Evolutionary conservation across 2,113 vertebrate species (phyloP).

Genomic region (Actenoides hombroni): DNA sequence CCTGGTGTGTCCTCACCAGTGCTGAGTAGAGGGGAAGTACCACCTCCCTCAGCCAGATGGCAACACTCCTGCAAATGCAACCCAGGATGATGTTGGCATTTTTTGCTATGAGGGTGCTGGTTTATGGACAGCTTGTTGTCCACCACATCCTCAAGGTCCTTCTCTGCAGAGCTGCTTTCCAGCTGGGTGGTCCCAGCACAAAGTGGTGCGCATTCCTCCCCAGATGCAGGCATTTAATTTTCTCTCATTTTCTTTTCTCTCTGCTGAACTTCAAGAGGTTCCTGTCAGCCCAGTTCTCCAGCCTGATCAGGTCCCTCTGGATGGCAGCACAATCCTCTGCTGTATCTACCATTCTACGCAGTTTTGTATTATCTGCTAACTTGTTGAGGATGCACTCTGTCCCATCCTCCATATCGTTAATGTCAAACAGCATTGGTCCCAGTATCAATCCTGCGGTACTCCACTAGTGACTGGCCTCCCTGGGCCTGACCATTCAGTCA

Average conservation of each 20-base stretch:
- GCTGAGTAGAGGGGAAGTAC: neutral
- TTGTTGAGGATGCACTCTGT: neutral
- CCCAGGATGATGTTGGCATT: neutral
- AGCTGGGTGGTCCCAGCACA: neutral
- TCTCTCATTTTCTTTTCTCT: neutral
- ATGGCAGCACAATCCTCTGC: neutral
- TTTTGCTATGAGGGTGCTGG: neutral
- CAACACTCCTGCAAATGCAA: neutral
- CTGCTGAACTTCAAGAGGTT: neutral
- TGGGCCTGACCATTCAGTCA: rapidly evolving
- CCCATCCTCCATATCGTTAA: neutral
- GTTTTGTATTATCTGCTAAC: neutral
- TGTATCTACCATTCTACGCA: neutral
- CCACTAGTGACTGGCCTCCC: neutral
- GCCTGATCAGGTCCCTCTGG: neutral
- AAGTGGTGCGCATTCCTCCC: neutral
- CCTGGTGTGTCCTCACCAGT: neutral
- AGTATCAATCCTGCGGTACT: too few relatives aligned
- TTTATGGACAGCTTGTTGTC: neutral
- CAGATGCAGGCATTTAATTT: neutral
- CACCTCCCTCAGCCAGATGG: rapidly evolving
- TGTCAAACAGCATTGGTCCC: neutral
- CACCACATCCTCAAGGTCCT: neutral
- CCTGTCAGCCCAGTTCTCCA: neutral
- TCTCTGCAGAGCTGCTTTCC: neutral